Evolutionary conservation across 1,140 invertebrate genomes (phyloP).

Genomic region (Rhagoletis pomonella): DNA sequence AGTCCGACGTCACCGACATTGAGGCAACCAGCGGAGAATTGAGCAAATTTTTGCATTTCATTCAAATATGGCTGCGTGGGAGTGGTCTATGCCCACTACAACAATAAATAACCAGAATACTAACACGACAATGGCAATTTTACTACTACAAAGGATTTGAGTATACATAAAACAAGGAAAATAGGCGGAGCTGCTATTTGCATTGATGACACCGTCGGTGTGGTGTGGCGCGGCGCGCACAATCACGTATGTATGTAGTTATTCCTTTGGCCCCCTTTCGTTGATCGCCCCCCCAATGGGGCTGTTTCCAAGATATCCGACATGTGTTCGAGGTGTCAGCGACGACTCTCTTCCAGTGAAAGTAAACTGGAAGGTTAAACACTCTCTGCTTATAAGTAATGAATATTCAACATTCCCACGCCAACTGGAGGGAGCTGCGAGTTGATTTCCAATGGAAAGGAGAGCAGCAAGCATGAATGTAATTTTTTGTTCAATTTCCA

Average conservation of each 20-base stretch:
- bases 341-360: neutral
- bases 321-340: neutral
- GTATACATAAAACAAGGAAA: neutral
- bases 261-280: neutral
- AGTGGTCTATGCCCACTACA: conserved; percentile 66
- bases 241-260: neutral
- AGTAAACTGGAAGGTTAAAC: neutral
- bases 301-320: neutral
- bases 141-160: neutral
- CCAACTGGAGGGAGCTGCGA: neutral
- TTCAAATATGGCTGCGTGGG: conserved; percentile 73
- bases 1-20: neutral
- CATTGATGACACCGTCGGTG: neutral
- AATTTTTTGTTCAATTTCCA: neutral
- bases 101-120: conserved; percentile 44
- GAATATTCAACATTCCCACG: neutral
- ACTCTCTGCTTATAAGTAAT: neutral
- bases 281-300: neutral
- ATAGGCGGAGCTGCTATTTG: conserved; percentile 46
- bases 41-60: conserved; percentile 54
- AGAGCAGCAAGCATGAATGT: neutral
- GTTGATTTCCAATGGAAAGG: neutral
- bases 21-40: neutral
- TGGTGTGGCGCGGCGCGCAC: neutral
- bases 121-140: neutral